Conservation (phyloP, 2,888 invertebrate species). For the Orchesellides sinensis region DNA sequence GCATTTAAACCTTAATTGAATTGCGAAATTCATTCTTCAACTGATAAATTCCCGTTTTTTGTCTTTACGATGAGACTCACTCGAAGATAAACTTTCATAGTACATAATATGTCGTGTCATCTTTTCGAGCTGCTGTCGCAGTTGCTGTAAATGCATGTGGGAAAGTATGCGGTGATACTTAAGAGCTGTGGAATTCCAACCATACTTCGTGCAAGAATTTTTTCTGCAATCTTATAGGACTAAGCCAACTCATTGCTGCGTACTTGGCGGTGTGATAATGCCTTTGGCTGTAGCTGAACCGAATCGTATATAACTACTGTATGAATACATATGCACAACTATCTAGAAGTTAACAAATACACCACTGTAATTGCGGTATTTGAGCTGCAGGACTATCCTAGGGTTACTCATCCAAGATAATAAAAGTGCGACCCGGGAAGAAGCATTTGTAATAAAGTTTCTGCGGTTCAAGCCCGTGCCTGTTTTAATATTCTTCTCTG, state of each 20-base stretch:
- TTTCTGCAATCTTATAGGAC: slow-evolving; percentile 8
- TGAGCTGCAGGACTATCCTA: no score
- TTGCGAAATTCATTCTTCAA: slow-evolving; percentile 44
- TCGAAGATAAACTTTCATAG: neutral
- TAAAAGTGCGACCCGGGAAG: slow-evolving; percentile 1
- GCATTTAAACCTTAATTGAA: slow-evolving; percentile 55
- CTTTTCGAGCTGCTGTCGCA: no score
- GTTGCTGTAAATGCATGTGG: slow-evolving; percentile 2
- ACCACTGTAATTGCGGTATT: no score
- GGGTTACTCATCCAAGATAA: no score
- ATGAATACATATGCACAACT: no score
- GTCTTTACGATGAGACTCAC: neutral
- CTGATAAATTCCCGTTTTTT: slow-evolving; percentile 28
- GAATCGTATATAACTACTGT: no score
- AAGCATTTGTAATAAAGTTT: neutral
- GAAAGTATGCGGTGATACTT: slow-evolving; percentile 36
- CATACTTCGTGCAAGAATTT: slow-evolving; percentile 19
- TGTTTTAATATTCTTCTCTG: neutral
- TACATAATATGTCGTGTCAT: neutral
- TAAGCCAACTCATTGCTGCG: neutral
- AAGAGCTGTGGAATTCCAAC: slow-evolving; percentile 38
- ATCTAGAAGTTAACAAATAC: no score
- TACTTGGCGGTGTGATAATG: slow-evolving; percentile 32
- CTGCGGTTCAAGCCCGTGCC: neutral
- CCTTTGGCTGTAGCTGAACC: slow-evolving; percentile 16